Conservation (phyloP, 2,797 vertebrate species). For the Stomatorhinus walkeri region DNA sequence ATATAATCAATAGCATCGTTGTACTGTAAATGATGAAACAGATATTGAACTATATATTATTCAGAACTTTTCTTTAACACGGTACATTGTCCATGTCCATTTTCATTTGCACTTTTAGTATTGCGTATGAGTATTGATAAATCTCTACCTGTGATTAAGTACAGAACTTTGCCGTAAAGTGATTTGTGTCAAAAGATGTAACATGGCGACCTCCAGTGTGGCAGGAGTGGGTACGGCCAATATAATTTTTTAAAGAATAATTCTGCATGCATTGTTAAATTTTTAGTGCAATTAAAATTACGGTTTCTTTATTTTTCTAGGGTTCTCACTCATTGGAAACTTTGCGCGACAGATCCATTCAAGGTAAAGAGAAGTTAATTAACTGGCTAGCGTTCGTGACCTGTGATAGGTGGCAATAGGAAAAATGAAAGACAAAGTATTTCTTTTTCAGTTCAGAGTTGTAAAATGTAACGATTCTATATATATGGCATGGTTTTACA, state of each 20-base stretch:
- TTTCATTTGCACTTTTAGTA: background rate
- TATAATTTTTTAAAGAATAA: background rate
- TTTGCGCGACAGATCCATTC: constrained; percentile 38
- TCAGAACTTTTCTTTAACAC: background rate
- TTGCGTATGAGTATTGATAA: background rate
- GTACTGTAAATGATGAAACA: background rate
- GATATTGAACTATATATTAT: background rate
- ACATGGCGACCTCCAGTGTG: constrained; percentile 53
- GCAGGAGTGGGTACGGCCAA: constrained; percentile 50
- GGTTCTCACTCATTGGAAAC: constrained; percentile 40
- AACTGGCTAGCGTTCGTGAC: background rate
- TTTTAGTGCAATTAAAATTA: background rate
- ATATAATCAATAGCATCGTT: background rate
- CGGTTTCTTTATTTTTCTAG: constrained; percentile 27
- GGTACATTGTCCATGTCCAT: background rate
- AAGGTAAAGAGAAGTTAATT: constrained; percentile 44
- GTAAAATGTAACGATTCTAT: background rate
- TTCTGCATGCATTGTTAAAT: background rate
- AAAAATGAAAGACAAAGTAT: background rate
- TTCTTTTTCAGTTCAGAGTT: background rate
- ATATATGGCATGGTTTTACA: background rate
- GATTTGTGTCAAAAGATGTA: constrained; percentile 37
- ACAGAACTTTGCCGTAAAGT: constrained; percentile 40
- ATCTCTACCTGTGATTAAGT: background rate
- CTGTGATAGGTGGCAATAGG: background rate